Evolutionary conservation across 2,888 invertebrate species (phyloP), one percentile per base, ranked within the genome.

Genomic region (Drosophila meridiana): DNA sequence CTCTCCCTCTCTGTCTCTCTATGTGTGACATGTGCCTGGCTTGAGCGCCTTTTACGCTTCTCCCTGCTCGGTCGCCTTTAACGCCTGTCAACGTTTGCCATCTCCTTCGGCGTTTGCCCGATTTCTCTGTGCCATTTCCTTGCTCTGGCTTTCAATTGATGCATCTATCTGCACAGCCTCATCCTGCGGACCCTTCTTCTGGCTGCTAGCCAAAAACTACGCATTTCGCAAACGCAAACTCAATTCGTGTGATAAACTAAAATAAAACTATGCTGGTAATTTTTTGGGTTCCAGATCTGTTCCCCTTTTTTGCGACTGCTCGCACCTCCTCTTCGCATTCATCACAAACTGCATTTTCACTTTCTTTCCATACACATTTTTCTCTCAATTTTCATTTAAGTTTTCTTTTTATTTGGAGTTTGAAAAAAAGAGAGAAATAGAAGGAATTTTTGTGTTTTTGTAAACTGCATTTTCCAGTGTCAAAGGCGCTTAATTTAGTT

Each of bases 401-500:
- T 82, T 87, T 84, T 63, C 42, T 57, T 66, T 50, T 47, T 61
- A 38, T 61, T 52, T 47, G 14, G 5, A 20, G 20, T 40, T 48
- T 36, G 52, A 55, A 42, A 34, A 38, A 43, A 14, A n/a, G 30
- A 26, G 52, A 55, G 34, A 34, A 38, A 43, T 9, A n/a, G 30
- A 26, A 4, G 42, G 20, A 26, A 69, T 38, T 67, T 56, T 68
- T 50, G 36, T 73, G 50, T 68, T 69, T 65, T 59, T 56, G 62
- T 69, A 75, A 82, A 87, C 80, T 89, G 90, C 85, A 89, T 87
- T 90, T 87, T 76, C 64, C 80, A 83, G 81, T 87, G 87, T 87
- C 87, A 87, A 87, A 87, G 87, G 90, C 90, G 80, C 79, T 83
- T 90, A 88, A 87, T 90, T 87, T 78, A 76, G 74, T 82, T 88